Conservation (phyloP, 2,797 vertebrate species). For the Coregonus ussuriensis region DNA sequence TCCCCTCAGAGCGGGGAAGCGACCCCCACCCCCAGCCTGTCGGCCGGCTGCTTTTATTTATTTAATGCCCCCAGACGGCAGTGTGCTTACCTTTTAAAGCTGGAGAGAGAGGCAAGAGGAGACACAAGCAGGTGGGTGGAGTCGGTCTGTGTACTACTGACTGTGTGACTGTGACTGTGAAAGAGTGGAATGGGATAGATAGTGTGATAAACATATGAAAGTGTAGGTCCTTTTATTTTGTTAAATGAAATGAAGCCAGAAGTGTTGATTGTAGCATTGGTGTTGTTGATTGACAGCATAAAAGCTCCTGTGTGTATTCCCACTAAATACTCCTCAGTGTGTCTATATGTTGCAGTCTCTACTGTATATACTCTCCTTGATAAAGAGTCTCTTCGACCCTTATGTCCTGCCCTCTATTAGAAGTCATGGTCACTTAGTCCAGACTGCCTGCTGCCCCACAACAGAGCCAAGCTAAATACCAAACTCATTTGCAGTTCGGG, state of each 20-base stretch:
- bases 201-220: too few species aligned
- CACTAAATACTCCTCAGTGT: slow-evolving; percentile 18
- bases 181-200: neutral
- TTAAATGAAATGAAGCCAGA: neutral
- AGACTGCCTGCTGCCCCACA: slow-evolving; percentile 44
- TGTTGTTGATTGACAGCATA: too few species aligned
- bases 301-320: neutral
- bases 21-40: slow-evolving; percentile 32
- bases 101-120: slow-evolving; percentile 17
- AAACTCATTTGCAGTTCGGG: slow-evolving; percentile 75
- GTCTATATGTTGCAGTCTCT: slow-evolving; percentile 37
- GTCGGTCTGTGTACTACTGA: too few species aligned
- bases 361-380: slow-evolving; percentile 49
- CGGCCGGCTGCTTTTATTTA: slow-evolving; percentile 57
- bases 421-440: slow-evolving; percentile 64
- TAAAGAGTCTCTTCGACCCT: slow-evolving; percentile 49
- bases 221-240: neutral
- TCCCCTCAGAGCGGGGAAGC: neutral
- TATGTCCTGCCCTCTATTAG: slow-evolving; percentile 59
- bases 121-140: slow-evolving; percentile 9
- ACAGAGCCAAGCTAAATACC: slow-evolving; percentile 48
- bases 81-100: slow-evolving; percentile 52
- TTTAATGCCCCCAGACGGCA: slow-evolving; percentile 50
- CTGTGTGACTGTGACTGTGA: neutral
- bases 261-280: neutral